Percentiles rank a stretch among this genome's conserved stretches.
Evolutionary conservation across 2,797 vertebrate genomes (phyloP).

Genomic region (Gobio occitaniae): DNA sequence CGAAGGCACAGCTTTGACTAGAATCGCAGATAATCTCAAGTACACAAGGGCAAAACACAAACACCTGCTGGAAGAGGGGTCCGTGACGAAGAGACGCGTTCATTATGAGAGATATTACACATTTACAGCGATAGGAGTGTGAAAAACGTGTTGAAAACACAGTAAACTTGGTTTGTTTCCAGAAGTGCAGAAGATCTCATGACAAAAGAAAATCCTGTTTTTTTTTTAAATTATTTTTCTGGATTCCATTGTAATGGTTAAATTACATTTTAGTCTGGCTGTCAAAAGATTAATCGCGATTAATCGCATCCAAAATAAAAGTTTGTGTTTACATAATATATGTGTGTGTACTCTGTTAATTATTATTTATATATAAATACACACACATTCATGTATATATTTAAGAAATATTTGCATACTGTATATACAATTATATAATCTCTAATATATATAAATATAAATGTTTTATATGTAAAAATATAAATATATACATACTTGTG

Average conservation of each 20-base stretch:
- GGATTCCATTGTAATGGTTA: not conserved
- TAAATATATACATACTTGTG: no score
- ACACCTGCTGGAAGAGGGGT: conserved; percentile 44
- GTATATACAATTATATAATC: no score
- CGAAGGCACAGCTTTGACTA: conserved; percentile 78
- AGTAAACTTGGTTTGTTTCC: not conserved
- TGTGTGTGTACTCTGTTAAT: no score
- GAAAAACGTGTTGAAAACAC: not conserved
- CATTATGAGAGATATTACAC: not conserved
- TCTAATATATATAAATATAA: no score
- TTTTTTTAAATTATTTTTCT: not conserved
- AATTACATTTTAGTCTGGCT: no score
- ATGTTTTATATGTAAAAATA: no score
- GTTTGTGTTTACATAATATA: no score
- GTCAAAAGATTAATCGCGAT: no score
- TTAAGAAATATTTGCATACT: no score
- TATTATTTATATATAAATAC: no score
- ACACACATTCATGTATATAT: no score
- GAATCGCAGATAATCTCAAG: conserved; percentile 75
- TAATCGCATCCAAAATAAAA: no score
- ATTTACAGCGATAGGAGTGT: not conserved
- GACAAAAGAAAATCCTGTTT: not conserved
- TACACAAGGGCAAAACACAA: conserved; percentile 74
- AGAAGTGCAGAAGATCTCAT: not conserved
- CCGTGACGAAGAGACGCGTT: not conserved